Conservation (phyloP, 1,140 invertebrate genomes). For the Drosophila elegans region DNA sequence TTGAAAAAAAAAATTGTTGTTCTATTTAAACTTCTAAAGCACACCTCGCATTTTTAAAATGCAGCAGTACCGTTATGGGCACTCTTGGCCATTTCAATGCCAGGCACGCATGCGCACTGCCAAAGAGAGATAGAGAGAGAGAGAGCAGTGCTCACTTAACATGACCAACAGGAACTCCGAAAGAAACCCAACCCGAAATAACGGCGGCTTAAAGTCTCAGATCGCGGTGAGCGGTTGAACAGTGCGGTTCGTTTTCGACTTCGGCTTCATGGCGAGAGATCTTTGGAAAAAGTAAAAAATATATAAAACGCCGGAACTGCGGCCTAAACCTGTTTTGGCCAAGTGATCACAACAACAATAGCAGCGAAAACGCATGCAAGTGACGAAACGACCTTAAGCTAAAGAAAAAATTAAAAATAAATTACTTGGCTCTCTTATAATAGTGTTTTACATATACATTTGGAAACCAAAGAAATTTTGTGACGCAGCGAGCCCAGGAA, state of each 20-base stretch:
- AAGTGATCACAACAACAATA: constrained; percentile 46
- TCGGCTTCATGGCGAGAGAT: constrained; percentile 8
- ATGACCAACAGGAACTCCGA: background rate
- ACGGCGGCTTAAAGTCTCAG: constrained; percentile 48
- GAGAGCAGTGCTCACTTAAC: constrained; percentile 21
- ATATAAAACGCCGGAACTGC: constrained; percentile 55
- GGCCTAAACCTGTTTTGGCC: constrained; percentile 64
- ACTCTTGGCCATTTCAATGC: constrained; percentile 40
- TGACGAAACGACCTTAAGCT: constrained; percentile 76
- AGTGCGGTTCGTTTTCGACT: constrained; percentile 41
- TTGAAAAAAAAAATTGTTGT: too few relatives aligned
- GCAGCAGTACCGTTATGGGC: constrained; percentile 39
- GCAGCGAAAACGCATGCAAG: constrained; percentile 61
- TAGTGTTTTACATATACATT: constrained; percentile 4
- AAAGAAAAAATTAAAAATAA: constrained; percentile 26
- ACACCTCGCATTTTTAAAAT: constrained; percentile 17
- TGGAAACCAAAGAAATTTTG: constrained; percentile 2
- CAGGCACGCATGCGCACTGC: constrained; percentile 42
- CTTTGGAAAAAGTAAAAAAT: constrained; percentile 15
- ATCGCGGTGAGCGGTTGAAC: constrained; percentile 39
- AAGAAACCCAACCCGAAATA: constrained; percentile 32
- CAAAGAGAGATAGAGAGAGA: constrained; percentile 6
- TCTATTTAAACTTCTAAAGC: background rate
- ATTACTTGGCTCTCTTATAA: constrained; percentile 19
- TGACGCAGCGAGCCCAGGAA: constrained; percentile 5